Evolutionary conservation across 1,140 invertebrate genomes (phyloP), one percentile per base, ranked within the genome.

Genomic region (Diploscapter pachys): DNA sequence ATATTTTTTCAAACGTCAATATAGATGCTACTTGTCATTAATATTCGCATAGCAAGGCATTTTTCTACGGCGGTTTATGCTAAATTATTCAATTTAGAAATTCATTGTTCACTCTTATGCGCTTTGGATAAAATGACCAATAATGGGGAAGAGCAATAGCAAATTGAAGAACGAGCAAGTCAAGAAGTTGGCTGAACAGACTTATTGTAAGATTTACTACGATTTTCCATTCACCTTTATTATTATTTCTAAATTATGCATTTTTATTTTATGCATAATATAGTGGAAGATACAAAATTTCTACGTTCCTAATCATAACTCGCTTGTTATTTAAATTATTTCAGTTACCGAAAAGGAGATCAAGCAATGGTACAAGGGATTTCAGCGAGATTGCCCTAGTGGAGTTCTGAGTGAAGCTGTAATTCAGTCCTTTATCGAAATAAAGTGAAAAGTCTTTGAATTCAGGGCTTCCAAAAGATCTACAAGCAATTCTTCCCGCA

Each of bases 401-500:
- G 83, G 85, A 80, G 85, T 85, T 84, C 80, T 85, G 3, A 86
- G 84, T 50, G 83, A 85, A 82, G 82, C 84, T 31, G 81, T 82
- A 53, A 72, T 72, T 69, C 3, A 8, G 59, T 62, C 13, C 61
- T 54, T 4, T 11, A 31, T 51, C 0, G 54, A 63, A 62, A n/a
- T 3, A 9, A 6, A 68, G 49, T 31, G 31, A 59, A 59, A 11
- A 59, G 57, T 59, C 31, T 11, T 11, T 31, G 0, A 59, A 73
- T 82, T 81, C 89, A 96, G 94, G 95, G 94, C 73, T 98, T 98
- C 89, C 94, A 97, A 86, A 95, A 94, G 89, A 98, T 98, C 86
- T 98, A 98, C 89, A 94, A 95, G 89, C 95, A 98, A 88, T 98
- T 98, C 89, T 98, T 98, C 88, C 95, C 95, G 68, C 93, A 96